These are phyloP conservation scores for Pao palembangensis DNA, from an alignment of 2,113 vertebrate species.

Conservation along the genomic window DNA sequence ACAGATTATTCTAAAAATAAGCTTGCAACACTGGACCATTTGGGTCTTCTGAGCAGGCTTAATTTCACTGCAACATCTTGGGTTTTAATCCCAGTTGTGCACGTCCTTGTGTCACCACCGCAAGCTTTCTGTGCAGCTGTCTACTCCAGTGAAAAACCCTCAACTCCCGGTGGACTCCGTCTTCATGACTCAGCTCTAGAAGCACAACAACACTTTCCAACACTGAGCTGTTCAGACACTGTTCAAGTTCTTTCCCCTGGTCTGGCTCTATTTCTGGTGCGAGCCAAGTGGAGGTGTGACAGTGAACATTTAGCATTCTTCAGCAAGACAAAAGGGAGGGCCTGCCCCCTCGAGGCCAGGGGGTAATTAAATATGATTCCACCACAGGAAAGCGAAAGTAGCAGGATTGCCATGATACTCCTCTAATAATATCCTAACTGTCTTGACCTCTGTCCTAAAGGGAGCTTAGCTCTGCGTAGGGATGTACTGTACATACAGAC, in stretches of 20 bases:
- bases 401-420: constrained; percentile 44
- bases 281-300: constrained; percentile 22
- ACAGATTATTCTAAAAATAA: neutral
- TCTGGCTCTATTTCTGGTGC: constrained; percentile 2
- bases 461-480: constrained; percentile 16
- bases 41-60: constrained; percentile 5
- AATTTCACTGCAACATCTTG: constrained; percentile 1
- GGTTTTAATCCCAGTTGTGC: constrained; percentile 4
- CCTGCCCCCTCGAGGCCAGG: neutral
- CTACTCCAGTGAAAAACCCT: constrained; percentile 9
- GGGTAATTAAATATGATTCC: constrained; percentile 12
- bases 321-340: neutral
- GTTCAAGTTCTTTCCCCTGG: constrained; percentile 21
- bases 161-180: constrained; percentile 13
- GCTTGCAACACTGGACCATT: neutral
- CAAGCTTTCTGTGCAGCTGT: constrained; percentile 22
- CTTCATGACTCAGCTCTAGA: constrained; percentile 33
- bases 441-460: constrained; percentile 52
- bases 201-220: constrained; percentile 18
- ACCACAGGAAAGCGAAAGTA: constrained; percentile 26
- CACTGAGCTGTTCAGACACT: constrained; percentile 5
- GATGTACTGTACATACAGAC: constrained; percentile 58
- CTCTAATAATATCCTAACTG: constrained; percentile 57
- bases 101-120: constrained; percentile 8
- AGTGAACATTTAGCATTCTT: constrained; percentile 16